Percentiles rank a stretch among this genome's conserved stretches.
phyloP scores from a whole-genome alignment of 1,140 invertebrate species.

The Papilio xuthus region DNA sequence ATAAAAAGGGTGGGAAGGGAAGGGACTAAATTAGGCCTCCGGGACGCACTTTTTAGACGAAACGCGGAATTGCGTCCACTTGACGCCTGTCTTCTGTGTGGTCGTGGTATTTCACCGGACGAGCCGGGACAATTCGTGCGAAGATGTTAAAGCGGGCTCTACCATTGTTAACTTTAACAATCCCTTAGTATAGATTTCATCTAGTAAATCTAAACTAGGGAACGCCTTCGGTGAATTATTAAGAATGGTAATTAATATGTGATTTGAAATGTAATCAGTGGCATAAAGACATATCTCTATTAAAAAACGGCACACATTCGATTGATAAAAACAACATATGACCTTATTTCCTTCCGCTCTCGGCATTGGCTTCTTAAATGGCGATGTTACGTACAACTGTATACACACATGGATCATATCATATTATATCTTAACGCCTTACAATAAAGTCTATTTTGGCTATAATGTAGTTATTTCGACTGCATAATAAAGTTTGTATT shows the following conservation, averaged over 20 bases:
- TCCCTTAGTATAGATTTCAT: no score
- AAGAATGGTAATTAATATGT: neutral
- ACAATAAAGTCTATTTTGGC: slow-evolving; percentile 26
- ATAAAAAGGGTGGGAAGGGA: no score
- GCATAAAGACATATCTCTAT: neutral
- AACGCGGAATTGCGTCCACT: no score
- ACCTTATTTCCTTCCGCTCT: slow-evolving; percentile 66
- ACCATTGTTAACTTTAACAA: no score
- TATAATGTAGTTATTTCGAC: neutral
- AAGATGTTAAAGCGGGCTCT: no score
- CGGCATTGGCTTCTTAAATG: slow-evolving; percentile 55
- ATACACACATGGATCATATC: neutral
- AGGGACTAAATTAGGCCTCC: no score
- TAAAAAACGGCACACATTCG: slow-evolving; percentile 26
- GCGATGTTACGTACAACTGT: slow-evolving; percentile 48
- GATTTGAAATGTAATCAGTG: neutral
- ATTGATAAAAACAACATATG: slow-evolving; percentile 46
- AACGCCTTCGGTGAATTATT: no score
- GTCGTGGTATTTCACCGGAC: no score
- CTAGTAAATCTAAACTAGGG: no score
- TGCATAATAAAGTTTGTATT: slow-evolving; percentile 31
- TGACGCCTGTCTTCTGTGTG: no score
- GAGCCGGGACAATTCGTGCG: no score
- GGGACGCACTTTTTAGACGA: no score
- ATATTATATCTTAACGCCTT: neutral